These are phyloP conservation scores for Clamator glandarius DNA, from an alignment of 2,797 vertebrate genomes.

Conservation along the genomic window DNA sequence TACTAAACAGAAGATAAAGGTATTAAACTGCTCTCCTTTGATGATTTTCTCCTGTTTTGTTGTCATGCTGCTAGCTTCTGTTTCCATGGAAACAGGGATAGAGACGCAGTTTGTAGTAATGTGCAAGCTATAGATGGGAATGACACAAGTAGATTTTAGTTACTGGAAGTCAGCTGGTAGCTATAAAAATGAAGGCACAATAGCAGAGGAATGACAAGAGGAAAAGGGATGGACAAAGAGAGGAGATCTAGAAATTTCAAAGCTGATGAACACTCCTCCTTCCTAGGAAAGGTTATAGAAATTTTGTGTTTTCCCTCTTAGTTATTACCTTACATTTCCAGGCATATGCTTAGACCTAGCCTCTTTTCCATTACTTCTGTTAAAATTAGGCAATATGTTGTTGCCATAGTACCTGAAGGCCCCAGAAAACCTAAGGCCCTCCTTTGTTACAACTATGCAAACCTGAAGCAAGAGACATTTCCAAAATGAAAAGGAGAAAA, in stretches of 20 bases:
- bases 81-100: conserved; percentile 65
- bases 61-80: neutral
- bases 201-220: neutral
- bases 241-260: neutral
- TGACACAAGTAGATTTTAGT: neutral
- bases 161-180: neutral
- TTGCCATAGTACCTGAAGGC: neutral
- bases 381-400: neutral
- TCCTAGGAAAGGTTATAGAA: neutral
- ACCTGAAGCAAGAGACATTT: neutral
- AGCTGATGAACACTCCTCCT: neutral
- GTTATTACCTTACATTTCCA: neutral
- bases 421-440: neutral
- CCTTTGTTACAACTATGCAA: neutral
- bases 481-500: neutral
- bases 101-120: neutral
- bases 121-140: neutral
- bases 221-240: neutral
- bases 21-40: neutral
- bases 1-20: neutral
- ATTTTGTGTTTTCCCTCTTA: neutral
- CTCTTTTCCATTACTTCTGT: neutral
- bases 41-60: neutral
- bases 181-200: neutral
- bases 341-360: neutral